These are phyloP conservation scores for Oceanodroma leucorhoa DNA, from an alignment of 2,797 vertebrate species.

Conservation along the genomic window DNA sequence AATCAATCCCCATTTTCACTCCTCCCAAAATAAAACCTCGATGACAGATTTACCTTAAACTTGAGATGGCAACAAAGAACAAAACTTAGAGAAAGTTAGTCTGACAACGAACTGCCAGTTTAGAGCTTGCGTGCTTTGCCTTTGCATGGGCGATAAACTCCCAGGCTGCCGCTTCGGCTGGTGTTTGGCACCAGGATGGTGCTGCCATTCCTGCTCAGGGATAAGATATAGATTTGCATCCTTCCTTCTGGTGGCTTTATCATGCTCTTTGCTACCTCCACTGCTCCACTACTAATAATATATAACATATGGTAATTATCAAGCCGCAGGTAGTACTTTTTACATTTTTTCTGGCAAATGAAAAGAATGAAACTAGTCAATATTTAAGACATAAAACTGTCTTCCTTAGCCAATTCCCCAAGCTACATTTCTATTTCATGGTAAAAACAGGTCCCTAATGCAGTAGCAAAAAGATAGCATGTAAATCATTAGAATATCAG, in stretches of 20 bases:
- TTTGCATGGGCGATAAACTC: background rate
- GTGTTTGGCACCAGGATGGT: accelerated
- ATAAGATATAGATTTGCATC: background rate
- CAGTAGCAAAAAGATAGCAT: background rate
- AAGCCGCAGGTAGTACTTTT: background rate
- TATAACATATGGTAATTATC: background rate
- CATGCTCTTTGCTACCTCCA: background rate
- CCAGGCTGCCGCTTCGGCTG: background rate
- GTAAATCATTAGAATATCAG: background rate
- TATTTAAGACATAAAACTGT: background rate
- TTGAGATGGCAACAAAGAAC: background rate
- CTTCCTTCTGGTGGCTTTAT: background rate
- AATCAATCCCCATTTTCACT: background rate
- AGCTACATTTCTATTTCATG: background rate
- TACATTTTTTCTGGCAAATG: background rate
- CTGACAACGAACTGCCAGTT: background rate
- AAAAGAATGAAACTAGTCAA: background rate
- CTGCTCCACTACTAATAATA: background rate
- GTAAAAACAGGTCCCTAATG: background rate
- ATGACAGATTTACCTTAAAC: background rate
- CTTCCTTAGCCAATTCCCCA: background rate
- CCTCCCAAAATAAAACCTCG: background rate
- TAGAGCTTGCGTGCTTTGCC: background rate
- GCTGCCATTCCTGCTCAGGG: background rate
- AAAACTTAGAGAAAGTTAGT: background rate